Conservation (phyloP, 2,113 vertebrate species). For the Lepus americanus region DNA sequence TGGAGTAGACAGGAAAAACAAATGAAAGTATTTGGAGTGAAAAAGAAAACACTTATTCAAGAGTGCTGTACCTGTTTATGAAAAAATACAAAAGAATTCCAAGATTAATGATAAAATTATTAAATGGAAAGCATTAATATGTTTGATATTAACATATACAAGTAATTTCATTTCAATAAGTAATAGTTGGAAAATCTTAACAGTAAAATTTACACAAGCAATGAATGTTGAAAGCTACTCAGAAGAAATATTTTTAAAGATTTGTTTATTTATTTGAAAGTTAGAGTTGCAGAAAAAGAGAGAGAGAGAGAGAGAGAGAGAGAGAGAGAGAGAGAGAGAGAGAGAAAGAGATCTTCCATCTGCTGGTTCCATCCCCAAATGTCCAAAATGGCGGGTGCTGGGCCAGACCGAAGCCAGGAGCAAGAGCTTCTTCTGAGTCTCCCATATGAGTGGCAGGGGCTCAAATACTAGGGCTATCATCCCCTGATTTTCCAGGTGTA, state of each 20-base stretch:
- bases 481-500: no score
- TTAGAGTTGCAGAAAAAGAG: no score
- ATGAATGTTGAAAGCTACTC: not conserved
- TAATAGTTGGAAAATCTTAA: not conserved
- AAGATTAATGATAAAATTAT: not conserved
- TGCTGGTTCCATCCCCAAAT: no score
- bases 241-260: not conserved
- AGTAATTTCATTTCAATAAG: not conserved
- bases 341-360: no score
- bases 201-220: not conserved
- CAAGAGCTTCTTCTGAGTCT: no score
- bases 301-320: no score
- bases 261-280: no score
- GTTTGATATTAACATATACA: not conserved
- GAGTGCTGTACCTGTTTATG: not conserved
- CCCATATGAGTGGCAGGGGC: no score
- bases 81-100: not conserved
- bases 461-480: no score
- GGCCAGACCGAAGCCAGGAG: no score
- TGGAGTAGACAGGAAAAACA: not conserved
- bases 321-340: no score
- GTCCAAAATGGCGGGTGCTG: no score
- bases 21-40: not conserved
- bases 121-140: not conserved
- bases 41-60: not conserved